Evolutionary conservation across 2,888 invertebrate species (phyloP).

Genomic region (Drosophila pseudotakahashii): DNA sequence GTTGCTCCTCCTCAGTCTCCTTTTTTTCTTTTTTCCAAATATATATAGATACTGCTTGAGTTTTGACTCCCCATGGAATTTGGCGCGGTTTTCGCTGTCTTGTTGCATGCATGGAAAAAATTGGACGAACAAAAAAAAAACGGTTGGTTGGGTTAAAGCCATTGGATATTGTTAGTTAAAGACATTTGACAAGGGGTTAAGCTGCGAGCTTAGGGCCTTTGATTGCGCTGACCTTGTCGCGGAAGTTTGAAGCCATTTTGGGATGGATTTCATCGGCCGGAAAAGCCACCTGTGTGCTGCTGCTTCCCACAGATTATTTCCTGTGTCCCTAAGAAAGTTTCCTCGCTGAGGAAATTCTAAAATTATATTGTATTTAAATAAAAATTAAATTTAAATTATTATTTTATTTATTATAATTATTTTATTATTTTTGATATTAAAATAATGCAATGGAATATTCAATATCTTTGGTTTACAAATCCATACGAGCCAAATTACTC

Average conservation of each 20-base stretch:
- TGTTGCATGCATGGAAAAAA: conserved; percentile 70
- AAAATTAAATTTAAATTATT: too few relatives aligned
- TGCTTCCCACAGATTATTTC: background rate
- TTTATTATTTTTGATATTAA: too few relatives aligned
- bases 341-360: too few relatives aligned
- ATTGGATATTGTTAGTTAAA: conserved; percentile 40
- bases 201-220: conserved; percentile 8
- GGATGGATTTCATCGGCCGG: background rate
- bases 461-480: too few relatives aligned
- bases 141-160: conserved; percentile 7
- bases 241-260: background rate
- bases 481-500: too few relatives aligned
- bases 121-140: conserved; percentile 21
- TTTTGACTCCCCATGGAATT: conserved; percentile 72
- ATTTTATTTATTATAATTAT: too few relatives aligned
- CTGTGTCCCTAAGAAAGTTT: background rate
- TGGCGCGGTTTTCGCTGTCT: conserved; percentile 14
- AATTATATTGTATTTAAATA: too few relatives aligned
- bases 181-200: conserved; percentile 38
- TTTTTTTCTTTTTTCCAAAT: background rate
- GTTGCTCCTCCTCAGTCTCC: conserved; percentile 26
- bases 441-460: too few relatives aligned
- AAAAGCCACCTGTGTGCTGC: conserved; percentile 2
- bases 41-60: conserved; percentile 19
- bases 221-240: conserved; percentile 20